Evolutionary conservation across 2,113 vertebrate species (phyloP), one percentile per base, ranked within the genome.

Genomic region (Girardinichthys multiradiatus): DNA sequence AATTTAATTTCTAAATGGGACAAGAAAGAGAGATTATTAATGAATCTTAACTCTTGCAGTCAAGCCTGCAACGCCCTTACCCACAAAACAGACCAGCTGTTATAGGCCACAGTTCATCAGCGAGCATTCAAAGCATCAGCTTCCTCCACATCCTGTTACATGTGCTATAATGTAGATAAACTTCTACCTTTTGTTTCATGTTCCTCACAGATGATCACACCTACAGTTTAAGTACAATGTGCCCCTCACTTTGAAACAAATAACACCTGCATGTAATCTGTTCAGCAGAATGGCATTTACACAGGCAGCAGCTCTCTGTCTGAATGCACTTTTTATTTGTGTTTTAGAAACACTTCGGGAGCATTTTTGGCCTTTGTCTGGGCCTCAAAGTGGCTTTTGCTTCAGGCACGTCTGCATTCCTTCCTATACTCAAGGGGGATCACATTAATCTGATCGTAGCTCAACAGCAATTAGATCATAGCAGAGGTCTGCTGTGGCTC

Each of bases 81-180:
- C 4, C 1, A 14, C 27, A 76, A 39, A 35, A 54, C 51, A 39
- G 62, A 77, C 15, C 65, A 74, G 73, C 57, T 78, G 45, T 33
- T 59, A 0, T 0, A 35, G 1, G 45, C 4, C 12, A 37, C 31
- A 63, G 10, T 57, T 68, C n/a, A 65, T 28, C 8, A 19, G 35
- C n/a, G 54, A 76, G 27, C 11, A 70, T 6, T 45, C 4, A 28
- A 61, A 21, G 37, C 48, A 61, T 24, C 31, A 61, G 80, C 80
- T 81, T 90, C 84, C 84, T 77, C 5, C 13, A 81, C 73, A 75
- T 86, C 81, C 77, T 73, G 76, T 71, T 81, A 63, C 26, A 61
- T 37, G 27, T 45, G 37, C 8, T 17, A 29, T 26, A 28, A 1
- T 30, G 21, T 59, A 45, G 1, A 70, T 39, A 61, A 57, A 74